Base-by-base conservation (phyloP, 2,888 invertebrate species). In the Pollenia griseotomentosa region DNA sequence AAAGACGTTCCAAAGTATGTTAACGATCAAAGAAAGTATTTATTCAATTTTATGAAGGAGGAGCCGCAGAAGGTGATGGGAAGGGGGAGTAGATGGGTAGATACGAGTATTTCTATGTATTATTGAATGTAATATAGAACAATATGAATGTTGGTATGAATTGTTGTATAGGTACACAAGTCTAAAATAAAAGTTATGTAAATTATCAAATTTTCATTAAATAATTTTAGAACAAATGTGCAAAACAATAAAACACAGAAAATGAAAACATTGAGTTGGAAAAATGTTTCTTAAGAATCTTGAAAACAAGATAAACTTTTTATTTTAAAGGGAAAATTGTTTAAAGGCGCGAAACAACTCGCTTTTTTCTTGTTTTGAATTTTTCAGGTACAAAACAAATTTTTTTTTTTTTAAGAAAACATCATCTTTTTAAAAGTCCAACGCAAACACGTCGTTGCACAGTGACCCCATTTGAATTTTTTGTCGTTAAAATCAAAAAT, bases 261-360 rank as follows among this genome's bases (percentile, higher is more conserved):
- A 53, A 59, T 55, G 59, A 80, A 73, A 71, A 81, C 48, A 68
- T 81, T 51, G 74, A 74, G 48, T 75, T 73, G 78, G 80, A 77
- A 73, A 81, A 84, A 84, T 87, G 73, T 87, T 87, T 87, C 81
- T 73, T 19, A 81, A 79, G 87, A 87, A 87, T 87, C 87, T 84
- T 63, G n/a, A 82, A 87, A 84, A 84, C 87, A 87, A 84, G 87
- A 87, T 87, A 87, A 84, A 87, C 81, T 87, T 77, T 83, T 77
- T 81, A 74, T 87, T 82, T 87, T 84, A 68, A 78, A 82, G 87
- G 74, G 84, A 87, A 87, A 87, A 87, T 87, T 87, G 81, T 84
- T 87, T 55, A 65, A 84, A 84, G 87, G 87, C 87, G 87, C 84
- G 87, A 87, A 87, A 87, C 81, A 87, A 87, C 57, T 87, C 74